Percentiles rank a stretch among this genome's conserved stretches.
phyloP scores from a whole-genome alignment of 1,140 invertebrate species.

The Thaumetopoea pityocampa region DNA sequence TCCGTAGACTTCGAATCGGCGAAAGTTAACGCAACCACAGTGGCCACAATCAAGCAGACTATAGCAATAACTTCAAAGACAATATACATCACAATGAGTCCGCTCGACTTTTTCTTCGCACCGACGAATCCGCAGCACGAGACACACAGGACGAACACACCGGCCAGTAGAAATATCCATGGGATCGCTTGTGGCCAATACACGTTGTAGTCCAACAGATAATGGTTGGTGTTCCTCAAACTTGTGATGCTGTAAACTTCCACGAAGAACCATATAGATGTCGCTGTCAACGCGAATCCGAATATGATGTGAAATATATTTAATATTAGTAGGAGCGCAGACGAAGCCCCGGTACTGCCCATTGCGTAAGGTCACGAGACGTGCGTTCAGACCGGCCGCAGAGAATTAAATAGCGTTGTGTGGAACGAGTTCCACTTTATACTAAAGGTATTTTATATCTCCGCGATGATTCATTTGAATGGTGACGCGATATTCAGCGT shows the following conservation, averaged over 20 bases:
- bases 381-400: constrained; percentile 22
- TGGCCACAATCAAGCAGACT: constrained; percentile 34
- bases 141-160: constrained; percentile 40
- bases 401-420: constrained; percentile 52
- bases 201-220: constrained; percentile 59
- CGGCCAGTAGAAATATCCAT: constrained; percentile 54
- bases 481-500: no score
- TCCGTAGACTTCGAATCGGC: constrained; percentile 47
- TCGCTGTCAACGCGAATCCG: constrained; percentile 38
- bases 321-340: constrained; percentile 38
- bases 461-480: neutral
- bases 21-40: constrained; percentile 44
- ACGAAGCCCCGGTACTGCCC: constrained; percentile 23
- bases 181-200: constrained; percentile 65
- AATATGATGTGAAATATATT: constrained; percentile 47
- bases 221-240: constrained; percentile 57
- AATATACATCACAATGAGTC: constrained; percentile 37
- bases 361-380: no score
- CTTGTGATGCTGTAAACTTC: constrained; percentile 51
- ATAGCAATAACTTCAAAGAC: constrained; percentile 30
- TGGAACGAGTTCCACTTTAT: no score
- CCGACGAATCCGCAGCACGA: constrained; percentile 49
- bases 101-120: constrained; percentile 37
- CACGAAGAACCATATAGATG: constrained; percentile 57
- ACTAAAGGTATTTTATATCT: neutral